These are phyloP conservation scores for Anarhynchus alexandrinus DNA, from an alignment of 2,113 vertebrate species.

Conservation along the genomic window DNA sequence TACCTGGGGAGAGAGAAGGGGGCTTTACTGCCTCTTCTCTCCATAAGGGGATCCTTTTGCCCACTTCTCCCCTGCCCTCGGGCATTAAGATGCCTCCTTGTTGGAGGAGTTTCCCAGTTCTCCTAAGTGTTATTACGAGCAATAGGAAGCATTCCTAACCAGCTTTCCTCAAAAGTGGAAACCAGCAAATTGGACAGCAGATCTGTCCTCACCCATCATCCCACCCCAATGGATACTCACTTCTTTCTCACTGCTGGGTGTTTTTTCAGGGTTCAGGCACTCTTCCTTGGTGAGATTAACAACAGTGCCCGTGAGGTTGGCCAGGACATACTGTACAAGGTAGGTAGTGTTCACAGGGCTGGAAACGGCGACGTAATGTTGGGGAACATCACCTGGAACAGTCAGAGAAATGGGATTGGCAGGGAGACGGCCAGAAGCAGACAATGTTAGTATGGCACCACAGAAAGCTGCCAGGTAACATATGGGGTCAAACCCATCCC, in stretches of 20 bases:
- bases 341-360: slow-evolving; percentile 74
- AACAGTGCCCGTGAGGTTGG: slow-evolving; percentile 84
- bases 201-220: neutral
- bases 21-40: neutral
- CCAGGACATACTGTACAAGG: slow-evolving; percentile 83
- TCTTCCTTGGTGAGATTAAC: slow-evolving; percentile 79
- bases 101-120: neutral
- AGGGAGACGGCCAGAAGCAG: neutral
- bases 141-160: neutral
- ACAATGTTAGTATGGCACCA: neutral
- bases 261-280: slow-evolving; percentile 77
- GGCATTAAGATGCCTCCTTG: neutral
- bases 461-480: neutral
- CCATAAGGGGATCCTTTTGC: neutral
- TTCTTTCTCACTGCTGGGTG: slow-evolving; percentile 73
- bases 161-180: neutral
- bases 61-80: neutral
- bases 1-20: neutral
- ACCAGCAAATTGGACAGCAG: too few relatives aligned
- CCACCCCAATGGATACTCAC: slow-evolving; percentile 51
- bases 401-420: neutral
- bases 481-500: neutral
- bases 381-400: slow-evolving; percentile 76
- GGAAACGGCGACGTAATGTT: slow-evolving; percentile 84
- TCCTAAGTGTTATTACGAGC: neutral